phyloP scores from a whole-genome alignment of 2,888 invertebrate genomes.

The Lordiphosa andalusiaca region DNA sequence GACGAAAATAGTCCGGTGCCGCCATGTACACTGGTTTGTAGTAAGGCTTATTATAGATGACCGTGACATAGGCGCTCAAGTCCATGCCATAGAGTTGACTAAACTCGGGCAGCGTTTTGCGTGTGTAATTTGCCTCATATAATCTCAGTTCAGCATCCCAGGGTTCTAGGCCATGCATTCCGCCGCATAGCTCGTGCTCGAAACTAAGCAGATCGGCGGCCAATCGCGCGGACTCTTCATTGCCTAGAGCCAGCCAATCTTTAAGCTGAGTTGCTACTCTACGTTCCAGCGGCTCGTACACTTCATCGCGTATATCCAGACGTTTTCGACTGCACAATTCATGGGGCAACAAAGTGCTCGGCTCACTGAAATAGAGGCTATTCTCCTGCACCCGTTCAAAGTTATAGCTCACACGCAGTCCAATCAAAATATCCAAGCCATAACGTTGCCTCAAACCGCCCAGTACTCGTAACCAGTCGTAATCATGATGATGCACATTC shows the following conservation, averaged over 20 bases:
- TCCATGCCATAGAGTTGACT: conserved; percentile 55
- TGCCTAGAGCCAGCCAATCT: conserved; percentile 68
- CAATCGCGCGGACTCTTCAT: conserved; percentile 54
- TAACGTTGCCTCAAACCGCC: conserved; percentile 60
- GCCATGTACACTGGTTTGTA: conserved; percentile 74
- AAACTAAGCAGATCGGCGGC: conserved; percentile 72
- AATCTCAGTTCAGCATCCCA: conserved; percentile 43
- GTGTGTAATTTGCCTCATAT: conserved; percentile 47
- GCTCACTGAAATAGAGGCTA: conserved; percentile 72
- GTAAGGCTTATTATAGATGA: conserved; percentile 57
- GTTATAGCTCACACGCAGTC: conserved; percentile 71
- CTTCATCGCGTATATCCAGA: conserved; percentile 46
- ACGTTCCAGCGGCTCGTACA: conserved; percentile 55
- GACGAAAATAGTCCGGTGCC: conserved; percentile 64
- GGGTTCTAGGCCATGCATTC: conserved; percentile 42
- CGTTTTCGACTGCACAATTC: conserved; percentile 60
- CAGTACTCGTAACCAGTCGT: conserved; percentile 71
- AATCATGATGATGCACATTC: conserved; percentile 63
- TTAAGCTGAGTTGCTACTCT: conserved; percentile 67
- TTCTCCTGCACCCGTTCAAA: conserved; percentile 65
- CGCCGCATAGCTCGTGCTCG: conserved; percentile 69
- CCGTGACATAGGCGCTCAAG: conserved; percentile 63
- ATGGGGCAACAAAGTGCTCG: conserved; percentile 66
- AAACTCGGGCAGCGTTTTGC: conserved; percentile 62
- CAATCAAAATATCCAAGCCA: conserved; percentile 76